These are phyloP conservation scores for Lasioglossum leucozonium DNA, from an alignment of 2,888 invertebrate species.

Conservation along the genomic window DNA sequence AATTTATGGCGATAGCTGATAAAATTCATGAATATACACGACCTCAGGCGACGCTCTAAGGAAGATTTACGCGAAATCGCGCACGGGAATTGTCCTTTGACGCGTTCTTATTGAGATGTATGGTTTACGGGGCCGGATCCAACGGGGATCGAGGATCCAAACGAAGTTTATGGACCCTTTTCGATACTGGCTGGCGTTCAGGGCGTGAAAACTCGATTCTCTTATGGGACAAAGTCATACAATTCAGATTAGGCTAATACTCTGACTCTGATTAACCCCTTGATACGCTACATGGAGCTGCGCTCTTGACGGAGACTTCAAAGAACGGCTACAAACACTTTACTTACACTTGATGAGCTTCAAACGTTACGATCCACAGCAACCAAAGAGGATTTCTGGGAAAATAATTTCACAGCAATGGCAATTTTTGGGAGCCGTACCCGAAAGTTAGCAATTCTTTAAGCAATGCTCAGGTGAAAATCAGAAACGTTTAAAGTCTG, in stretches of 20 bases:
- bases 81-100: neutral
- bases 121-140: neutral
- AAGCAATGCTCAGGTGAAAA: neutral
- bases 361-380: too few relatives aligned
- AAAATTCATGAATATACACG: conserved; percentile 10
- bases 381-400: too few relatives aligned
- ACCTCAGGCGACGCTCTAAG: neutral
- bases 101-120: neutral
- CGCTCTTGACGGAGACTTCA: too few relatives aligned
- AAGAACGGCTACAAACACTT: too few relatives aligned
- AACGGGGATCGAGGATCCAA: too few relatives aligned
- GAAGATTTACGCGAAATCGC: conserved; percentile 1
- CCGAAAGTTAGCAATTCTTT: neutral
- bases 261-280: neutral
- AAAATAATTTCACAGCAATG: too few relatives aligned
- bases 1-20: conserved; percentile 14
- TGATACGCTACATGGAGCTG: neutral
- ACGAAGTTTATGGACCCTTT: neutral
- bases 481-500: neutral
- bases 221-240: neutral
- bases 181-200: neutral
- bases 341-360: too few relatives aligned
- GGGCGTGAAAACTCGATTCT: neutral
- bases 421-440: too few relatives aligned
- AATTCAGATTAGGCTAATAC: neutral